Percentiles rank a stretch among this genome's conserved stretches.
Evolutionary conservation across 2,797 vertebrate species (phyloP).

Genomic region (Sebastes hopkinsi): DNA sequence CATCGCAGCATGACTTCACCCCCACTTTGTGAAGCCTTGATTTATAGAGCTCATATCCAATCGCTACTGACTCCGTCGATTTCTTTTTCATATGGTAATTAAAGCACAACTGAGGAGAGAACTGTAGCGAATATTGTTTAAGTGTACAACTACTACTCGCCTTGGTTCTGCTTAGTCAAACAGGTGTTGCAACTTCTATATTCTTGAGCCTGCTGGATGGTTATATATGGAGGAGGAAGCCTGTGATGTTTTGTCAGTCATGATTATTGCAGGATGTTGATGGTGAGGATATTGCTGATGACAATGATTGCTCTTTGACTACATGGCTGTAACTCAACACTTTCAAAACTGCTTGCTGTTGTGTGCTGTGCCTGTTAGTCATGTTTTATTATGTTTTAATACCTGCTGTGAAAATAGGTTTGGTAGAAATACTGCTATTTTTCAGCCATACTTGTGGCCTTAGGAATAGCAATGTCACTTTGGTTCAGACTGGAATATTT

Average conservation of each 20-base stretch:
- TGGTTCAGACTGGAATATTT: neutral
- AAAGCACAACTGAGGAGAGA: neutral
- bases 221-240: neutral
- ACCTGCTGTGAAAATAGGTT: neutral
- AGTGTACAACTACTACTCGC: neutral
- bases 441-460: neutral
- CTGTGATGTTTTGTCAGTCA: neutral
- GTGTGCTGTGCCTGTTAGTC: neutral
- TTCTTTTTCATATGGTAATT: slow-evolving; percentile 19
- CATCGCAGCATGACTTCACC: slow-evolving; percentile 45
- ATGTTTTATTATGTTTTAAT: neutral
- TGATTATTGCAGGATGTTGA: neutral
- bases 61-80: slow-evolving; percentile 1
- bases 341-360: neutral
- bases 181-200: neutral
- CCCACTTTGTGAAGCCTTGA: slow-evolving; percentile 27
- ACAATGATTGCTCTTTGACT: neutral
- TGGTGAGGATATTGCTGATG: neutral
- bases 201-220: neutral
- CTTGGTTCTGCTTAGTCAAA: neutral
- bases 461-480: neutral
- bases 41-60: slow-evolving; percentile 43
- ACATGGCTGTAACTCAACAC: neutral
- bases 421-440: neutral
- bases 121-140: neutral